Evolutionary conservation across 2,113 vertebrate species (phyloP), one percentile per base, ranked within the genome.

Genomic region (Galbula dea): DNA sequence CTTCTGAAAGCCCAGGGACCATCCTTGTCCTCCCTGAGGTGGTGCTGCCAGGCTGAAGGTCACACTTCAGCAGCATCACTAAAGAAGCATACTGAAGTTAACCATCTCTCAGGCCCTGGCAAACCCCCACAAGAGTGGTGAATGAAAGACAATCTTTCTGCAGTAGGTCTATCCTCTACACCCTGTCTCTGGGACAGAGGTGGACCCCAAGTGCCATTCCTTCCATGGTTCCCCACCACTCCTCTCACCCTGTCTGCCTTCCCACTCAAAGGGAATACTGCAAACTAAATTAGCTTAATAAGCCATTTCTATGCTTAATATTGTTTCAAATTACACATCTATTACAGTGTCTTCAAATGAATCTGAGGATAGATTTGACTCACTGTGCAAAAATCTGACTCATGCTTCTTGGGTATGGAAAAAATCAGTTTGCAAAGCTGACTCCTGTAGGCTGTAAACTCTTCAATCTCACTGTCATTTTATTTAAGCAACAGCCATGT

Each of bases 371-470:
- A 86, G 85, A 71, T 94, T 93, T 96, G 96, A 96, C 75, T 96
- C 96, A 96, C 41, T 91, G 58, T 14, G 84, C 62, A 75, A 78
- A n/a, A 90, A 93, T 89, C 74, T 96, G 95, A 96, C 90, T 94
- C 92, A 96, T 0, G 8, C 46, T 68, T 92, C 84, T 89, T 46
- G 54, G n/a, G 89, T 66, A 94, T 52, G 92, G 94, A 96, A 95
- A 96, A 94, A 93, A 37, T 7, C 11, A 82, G 79, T 90, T 69
- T 88, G 89, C 80, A 90, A 58, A 71, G 24, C 14, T 57, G n/a
- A 75, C 57, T 96, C 57, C 69, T 45, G 26, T 12, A 90, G 52
- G 61, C 73, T 84, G 52, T 29, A 41, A 87, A 55, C 9, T 49
- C 78, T 45, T 54, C 32, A 87, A 57, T 89, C 83, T 89, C 58